Base-by-base conservation (phyloP, 2,888 invertebrate genomes). In the Dryococelus australis region DNA sequence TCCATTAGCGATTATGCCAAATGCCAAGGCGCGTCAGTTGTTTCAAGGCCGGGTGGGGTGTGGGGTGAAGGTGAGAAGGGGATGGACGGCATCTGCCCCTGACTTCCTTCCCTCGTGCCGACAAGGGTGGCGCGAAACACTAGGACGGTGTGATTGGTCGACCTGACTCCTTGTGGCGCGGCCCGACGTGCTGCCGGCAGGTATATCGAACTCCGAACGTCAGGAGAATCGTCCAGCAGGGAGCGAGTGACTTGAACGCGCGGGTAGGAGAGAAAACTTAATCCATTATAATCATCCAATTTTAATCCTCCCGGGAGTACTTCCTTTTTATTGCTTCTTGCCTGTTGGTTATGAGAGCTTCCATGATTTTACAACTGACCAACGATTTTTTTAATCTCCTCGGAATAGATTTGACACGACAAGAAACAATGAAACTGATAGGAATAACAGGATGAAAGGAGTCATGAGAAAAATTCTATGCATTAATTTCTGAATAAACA, bases 1-100 rank as follows among this genome's bases (percentile, higher is more conserved):
- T 20, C 83, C 24, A 83, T 83, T 83, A 83, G 83, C 83, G 83
- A 83, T 83, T 43, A 24, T 83, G 83, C 83, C 83, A 83, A 83
- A 83, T 43, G 83, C 35, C 43, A 35, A 20, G 35, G 35, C 28
- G 83, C 83, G 83, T 83, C 83, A 83, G 83, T 83, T 83, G 83
- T 83, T 83, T 83, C 83, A 4, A 27, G 16, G 24, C 28, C 83
- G 83, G 5, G 10, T n/a, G n/a, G n/a, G n/a, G n/a, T n/a, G n/a
- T n/a, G n/a, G n/a, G n/a, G n/a, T n/a, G n/a, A n/a, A n/a, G 28
- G 28, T 12, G 35, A 83, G 24, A 24, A 43, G 83, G 28, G 83
- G 83, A 20, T 80, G 16, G 16, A 35, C 8, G 35, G 27, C 27
- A 24, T 35, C 35, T 35, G 35, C 35, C 83, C n/a, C 83, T 28